These are phyloP conservation scores for Drosophila robusta DNA, from an alignment of 2,888 invertebrate genomes.

Conservation along the genomic window DNA sequence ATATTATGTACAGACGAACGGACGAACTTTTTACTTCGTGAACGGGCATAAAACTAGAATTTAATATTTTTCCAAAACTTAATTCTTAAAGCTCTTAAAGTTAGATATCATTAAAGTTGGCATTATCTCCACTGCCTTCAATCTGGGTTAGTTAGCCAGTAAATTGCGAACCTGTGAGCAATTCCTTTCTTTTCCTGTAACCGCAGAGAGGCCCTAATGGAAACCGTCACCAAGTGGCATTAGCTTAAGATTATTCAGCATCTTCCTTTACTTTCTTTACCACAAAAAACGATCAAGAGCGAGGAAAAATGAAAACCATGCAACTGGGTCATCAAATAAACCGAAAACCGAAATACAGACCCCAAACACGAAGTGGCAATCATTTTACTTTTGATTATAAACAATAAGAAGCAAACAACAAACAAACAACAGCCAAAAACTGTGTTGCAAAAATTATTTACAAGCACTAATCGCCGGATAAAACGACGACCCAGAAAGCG, in stretches of 20 bases:
- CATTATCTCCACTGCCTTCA: background rate
- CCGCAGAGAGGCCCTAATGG: constrained; percentile 14
- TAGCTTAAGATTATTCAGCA: constrained; percentile 26
- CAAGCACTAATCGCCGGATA: constrained; percentile 59
- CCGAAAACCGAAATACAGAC: constrained; percentile 40
- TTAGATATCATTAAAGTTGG: background rate
- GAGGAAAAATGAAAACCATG: constrained; percentile 39
- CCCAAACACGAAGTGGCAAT: constrained; percentile 75
- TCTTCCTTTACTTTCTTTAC: constrained; percentile 67
- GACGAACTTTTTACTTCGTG: no score
- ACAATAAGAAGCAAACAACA: constrained; percentile 50
- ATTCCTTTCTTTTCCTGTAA: constrained; percentile 45
- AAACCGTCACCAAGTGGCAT: constrained; percentile 27
- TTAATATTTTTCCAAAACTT: background rate
- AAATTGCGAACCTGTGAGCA: constrained; percentile 15
- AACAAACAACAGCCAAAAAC: constrained; percentile 38
- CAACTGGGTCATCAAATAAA: constrained; percentile 71
- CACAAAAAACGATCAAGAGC: constrained; percentile 49
- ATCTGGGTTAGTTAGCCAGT: constrained; percentile 12
- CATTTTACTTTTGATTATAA: constrained; percentile 80
- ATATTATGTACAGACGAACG: no score
- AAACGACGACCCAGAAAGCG: constrained; percentile 69
- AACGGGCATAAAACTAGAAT: no score
- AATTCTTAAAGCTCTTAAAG: background rate
- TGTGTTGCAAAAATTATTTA: constrained; percentile 51